Evolutionary conservation across 2,797 vertebrate species (phyloP).

Genomic region (Crenichthys baileyi): DNA sequence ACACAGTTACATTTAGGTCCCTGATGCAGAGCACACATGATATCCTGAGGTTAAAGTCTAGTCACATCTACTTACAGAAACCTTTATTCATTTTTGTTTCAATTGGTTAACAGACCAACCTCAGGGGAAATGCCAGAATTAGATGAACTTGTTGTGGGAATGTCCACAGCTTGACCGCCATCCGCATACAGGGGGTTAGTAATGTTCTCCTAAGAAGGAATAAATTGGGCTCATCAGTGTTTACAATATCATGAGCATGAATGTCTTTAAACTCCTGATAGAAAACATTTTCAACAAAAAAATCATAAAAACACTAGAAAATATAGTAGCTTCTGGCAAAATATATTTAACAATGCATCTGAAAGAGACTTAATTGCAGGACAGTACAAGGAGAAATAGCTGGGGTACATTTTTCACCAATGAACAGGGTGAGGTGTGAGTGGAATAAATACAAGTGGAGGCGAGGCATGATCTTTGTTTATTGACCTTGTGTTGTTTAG

Average conservation of each 20-base stretch:
- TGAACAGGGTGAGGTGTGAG: not conserved
- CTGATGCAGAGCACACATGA: not conserved
- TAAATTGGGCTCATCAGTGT: not conserved
- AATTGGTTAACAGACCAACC: constrained; percentile 29
- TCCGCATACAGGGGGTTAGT: constrained; percentile 65
- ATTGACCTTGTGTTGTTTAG: constrained; percentile 57
- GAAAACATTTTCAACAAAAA: not conserved
- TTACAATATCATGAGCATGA: not conserved
- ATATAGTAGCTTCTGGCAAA: not conserved
- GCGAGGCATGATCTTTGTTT: constrained; percentile 6
- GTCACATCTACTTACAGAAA: not conserved
- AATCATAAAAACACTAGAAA: not conserved
- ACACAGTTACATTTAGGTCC: not conserved
- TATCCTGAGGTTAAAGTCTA: not conserved
- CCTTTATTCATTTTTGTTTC: not conserved
- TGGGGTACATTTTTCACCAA: not conserved
- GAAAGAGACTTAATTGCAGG: not conserved
- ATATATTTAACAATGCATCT: not conserved
- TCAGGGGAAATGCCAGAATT: constrained; percentile 14
- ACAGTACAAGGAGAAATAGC: not conserved
- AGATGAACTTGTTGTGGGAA: constrained; percentile 14
- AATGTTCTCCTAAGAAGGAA: constrained; percentile 53
- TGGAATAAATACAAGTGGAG: constrained; percentile 13
- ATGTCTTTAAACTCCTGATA: not conserved
- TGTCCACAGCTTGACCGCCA: constrained; percentile 27